Base-by-base conservation (phyloP, 2,113 vertebrate genomes). In the Dromiciops gliroides region DNA sequence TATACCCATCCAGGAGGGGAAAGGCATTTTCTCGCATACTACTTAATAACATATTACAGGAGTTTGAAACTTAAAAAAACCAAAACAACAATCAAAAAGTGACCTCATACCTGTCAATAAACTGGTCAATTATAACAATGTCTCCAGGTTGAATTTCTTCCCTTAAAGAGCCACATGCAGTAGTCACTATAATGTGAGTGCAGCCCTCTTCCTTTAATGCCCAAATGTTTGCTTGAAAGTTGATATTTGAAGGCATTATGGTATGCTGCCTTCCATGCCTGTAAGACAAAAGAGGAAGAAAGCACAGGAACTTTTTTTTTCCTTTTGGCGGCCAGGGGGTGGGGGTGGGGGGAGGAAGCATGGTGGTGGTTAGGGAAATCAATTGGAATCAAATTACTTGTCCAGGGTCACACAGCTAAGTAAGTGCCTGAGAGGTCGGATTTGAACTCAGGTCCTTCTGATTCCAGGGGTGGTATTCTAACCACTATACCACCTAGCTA, bases 141-240 rank as follows among this genome's bases (percentile, higher is more conserved):
- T 99, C 99, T 26, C 99, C 99, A 0, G 99, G 99, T 50, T 99
- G 99, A 97, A 99, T 99, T 97, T 99, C 99, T 53, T 99, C 99
- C 93, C 98, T 97, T 51, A 99, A 98, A 0, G 99, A 99, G 25
- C 99, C 99, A 37, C 99, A 99, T 11, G 99, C 99, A 0, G 99
- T 99, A 92, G 99, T 99, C 89, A 98, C 99, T 93, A 99, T 22
- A 3, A 99, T 48, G 49, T 99, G 99, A 0, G 99, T 99, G n/a
- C 99, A 99, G 50, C 99, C 99, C 95, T 99, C 99, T 95, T 99
- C 99, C 98, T 98, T 99, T 90, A 99, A 95, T 0, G 99, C 99
- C 99, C 99, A 99, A 96, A 99, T 99, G 98, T 99, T 99, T 24
- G 99, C 99, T 97, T 99, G 99, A 97, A 99, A 99, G 98, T 99